Base-by-base conservation (phyloP, 2,113 vertebrate species). In the Calypte anna region DNA sequence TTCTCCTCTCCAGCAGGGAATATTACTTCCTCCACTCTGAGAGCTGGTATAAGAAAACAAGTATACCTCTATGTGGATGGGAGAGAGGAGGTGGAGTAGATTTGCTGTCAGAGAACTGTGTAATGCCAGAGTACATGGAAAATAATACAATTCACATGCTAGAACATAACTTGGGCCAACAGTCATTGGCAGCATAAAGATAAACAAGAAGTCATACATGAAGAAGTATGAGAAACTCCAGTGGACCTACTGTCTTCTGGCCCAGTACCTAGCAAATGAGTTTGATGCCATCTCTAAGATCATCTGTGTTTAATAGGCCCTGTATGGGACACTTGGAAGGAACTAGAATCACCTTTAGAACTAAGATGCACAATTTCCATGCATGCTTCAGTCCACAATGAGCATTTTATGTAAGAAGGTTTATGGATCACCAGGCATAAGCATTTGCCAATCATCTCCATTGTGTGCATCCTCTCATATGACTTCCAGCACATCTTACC, bases 241-340 rank as follows among this genome's bases (percentile, higher is more conserved):
- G 20, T 4, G n/a, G 33, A 30, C 9, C 0, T 0, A 28, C 16
- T 30, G 30, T 27, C 40, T 38, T 33, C 31, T 75, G 73, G 59
- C 33, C 33, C 22, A 21, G 30, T 13, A 23, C 23, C 21, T 36
- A 61, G 12, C 5, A 70, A 38, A 90, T 30, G 48, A 20, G 17
- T 30, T 54, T 91, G 25, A 11, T 21, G 77, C 15, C 12, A 3
- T 33, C 23, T 17, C 1, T 20, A 15, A 9, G 40, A 55, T 18
- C 46, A 31, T 74, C 31, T 59, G 11, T 8, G 11, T 20, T 64
- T 64, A 40, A 7, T 8, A 24, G 2, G 23, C 14, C 36, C 40
- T 21, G 10, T 28, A 57, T 1, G 1, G 73, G 23, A 59, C 25
- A 83, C 30, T 21, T 69, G 31, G 14, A 80, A 16, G 17, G 31